A percentile compares a stretch with the other conserved stretches of the same genome.
Evolutionary conservation across 2,797 vertebrate genomes (phyloP).

Genomic region (Coregonus ussuriensis): DNA sequence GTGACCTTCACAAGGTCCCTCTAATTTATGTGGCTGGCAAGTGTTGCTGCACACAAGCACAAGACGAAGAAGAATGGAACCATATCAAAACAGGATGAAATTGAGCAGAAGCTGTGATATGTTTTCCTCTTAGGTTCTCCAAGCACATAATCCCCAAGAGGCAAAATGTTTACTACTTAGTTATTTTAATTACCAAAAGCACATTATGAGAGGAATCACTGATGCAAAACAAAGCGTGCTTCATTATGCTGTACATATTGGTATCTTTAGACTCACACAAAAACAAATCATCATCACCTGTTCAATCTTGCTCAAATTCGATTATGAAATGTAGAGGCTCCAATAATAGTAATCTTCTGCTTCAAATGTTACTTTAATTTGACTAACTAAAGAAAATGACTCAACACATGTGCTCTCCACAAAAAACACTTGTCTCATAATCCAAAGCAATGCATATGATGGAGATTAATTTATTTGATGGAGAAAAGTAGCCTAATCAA

Average conservation of each 20-base stretch:
- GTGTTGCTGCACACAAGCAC: constrained; percentile 31
- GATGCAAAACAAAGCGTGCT: constrained; percentile 15
- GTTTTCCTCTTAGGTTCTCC: constrained; percentile 22
- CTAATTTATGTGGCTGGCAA: constrained; percentile 34
- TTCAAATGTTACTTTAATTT: constrained; percentile 62
- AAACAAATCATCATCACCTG: constrained; percentile 13
- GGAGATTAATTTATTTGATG: background rate
- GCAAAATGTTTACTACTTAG: constrained; percentile 44
- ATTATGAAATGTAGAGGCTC: constrained; percentile 39
- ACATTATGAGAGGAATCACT: constrained; percentile 52
- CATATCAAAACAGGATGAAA: too few relatives aligned
- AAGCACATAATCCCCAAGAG: constrained; percentile 49
- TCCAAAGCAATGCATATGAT: background rate
- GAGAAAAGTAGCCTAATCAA: background rate
- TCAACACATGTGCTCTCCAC: constrained; percentile 43
- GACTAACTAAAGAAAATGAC: constrained; percentile 57
- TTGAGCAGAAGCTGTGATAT: too few relatives aligned
- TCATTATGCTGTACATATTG: constrained; percentile 30
- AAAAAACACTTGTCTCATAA: constrained; percentile 38
- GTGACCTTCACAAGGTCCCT: constrained; percentile 62
- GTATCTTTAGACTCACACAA: constrained; percentile 21
- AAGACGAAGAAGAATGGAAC: too few relatives aligned
- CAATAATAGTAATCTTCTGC: constrained; percentile 33
- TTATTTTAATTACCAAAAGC: constrained; percentile 41
- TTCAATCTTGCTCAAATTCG: constrained; percentile 41